Evolutionary conservation across 2,888 invertebrate genomes (phyloP), one percentile per base, ranked within the genome.

Genomic region (Anoncus sp.): DNA sequence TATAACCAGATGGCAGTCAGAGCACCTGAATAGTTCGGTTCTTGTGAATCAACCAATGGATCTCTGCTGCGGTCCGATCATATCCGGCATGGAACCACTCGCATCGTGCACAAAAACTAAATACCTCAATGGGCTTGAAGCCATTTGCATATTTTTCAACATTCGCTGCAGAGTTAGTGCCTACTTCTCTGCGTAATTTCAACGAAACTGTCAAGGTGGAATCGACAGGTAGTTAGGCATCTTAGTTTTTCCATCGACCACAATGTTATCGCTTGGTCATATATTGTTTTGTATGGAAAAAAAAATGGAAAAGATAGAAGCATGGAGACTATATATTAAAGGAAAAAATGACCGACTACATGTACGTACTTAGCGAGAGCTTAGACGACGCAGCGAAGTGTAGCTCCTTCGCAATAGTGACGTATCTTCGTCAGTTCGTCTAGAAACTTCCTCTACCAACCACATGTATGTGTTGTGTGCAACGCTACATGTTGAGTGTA

Each of bases 351-450:
- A 88, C 83, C 84, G 85, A 82, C 84, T 84, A 83, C 86, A 85
- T 86, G 84, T 86, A 87, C 84, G 84, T 88, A 87, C 86, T 90
- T 90, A 88, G 86, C 86, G 84, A 83, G 83, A 83, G 80, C 84
- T 90, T 89, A 90, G 78, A 74, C 77, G 76, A 81, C 45, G 85
- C 90, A 88, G 82, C 89, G 82, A 79, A 87, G 85, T 90, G 82
- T 88, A 89, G 89, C 90, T 89, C 90, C 90, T 88, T 85, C 82
- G 73, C 71, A 59, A 70, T 77, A 67, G 73, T 74, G 65, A 77
- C 31, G 73, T 80, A 67, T 77, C 76, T 75, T 79, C 79, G 74
- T 70, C 73, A 63, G 53, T 70, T 53, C 59, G 16, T 14, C 45
- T 38, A 12, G 5, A 45, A 18, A 40, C 16, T 43, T 20, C 38